A percentile compares a stretch with the other conserved stretches of the same genome.
Evolutionary conservation across 2,113 vertebrate genomes (phyloP).

Genomic region (Mohoua ochrocephala): DNA sequence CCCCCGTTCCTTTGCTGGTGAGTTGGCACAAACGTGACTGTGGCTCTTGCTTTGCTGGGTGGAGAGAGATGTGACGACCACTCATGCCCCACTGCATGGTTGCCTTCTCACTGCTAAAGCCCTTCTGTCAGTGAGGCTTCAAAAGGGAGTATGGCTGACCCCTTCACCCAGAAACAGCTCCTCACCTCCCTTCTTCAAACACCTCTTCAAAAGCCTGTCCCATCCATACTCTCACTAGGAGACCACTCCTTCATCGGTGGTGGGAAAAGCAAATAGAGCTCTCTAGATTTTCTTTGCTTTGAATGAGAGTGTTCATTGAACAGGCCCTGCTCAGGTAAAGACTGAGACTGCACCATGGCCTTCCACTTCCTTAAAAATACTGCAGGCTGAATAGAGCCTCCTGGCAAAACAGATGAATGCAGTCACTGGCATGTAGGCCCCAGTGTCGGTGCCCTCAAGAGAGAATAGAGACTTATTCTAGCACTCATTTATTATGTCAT

Average conservation of each 20-base stretch:
- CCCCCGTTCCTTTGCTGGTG: neutral
- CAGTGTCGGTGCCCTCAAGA: neutral
- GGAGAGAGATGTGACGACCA: neutral
- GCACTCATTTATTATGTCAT: neutral
- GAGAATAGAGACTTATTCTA: neutral
- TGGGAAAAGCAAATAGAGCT: neutral
- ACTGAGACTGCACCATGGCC: neutral
- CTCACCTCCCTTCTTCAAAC: neutral
- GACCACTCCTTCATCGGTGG: neutral
- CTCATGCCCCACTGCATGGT: no score
- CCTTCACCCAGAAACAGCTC: neutral
- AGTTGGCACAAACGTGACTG: neutral
- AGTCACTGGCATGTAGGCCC: neutral
- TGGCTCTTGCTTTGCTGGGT: neutral
- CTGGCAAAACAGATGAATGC: neutral
- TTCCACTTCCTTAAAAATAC: neutral
- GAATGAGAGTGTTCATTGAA: neutral
- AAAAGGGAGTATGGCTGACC: neutral
- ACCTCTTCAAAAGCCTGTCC: neutral
- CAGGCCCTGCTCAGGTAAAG: neutral
- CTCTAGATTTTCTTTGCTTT: neutral
- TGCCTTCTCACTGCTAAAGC: neutral
- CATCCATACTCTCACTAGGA: neutral
- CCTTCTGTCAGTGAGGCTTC: neutral
- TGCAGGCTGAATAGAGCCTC: neutral